A percentile compares a stretch with the other conserved stretches of the same genome.
phyloP scores from a whole-genome alignment of 2,888 invertebrate genomes.

The Tetranychus piercei region DNA sequence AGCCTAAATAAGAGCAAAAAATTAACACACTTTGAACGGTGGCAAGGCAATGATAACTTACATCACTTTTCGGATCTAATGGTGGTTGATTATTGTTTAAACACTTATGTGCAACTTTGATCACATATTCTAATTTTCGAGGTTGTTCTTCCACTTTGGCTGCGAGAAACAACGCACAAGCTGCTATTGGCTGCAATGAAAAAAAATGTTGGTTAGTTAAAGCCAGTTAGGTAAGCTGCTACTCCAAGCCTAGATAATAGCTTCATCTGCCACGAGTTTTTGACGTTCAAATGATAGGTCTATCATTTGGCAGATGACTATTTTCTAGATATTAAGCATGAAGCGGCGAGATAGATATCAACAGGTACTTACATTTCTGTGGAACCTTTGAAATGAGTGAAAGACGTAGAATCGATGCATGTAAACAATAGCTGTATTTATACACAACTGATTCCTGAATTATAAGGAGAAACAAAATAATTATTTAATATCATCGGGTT shows the following conservation, averaged over 20 bases:
- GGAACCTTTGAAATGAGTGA: slow-evolving; percentile 87
- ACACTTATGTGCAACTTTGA: slow-evolving; percentile 74
- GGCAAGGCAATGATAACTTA: slow-evolving; percentile 30
- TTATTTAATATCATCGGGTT: no score
- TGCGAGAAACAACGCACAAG: slow-evolving; percentile 83
- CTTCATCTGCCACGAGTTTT: slow-evolving; percentile 8
- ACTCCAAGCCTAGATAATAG: slow-evolving; percentile 11
- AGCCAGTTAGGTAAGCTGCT: neutral
- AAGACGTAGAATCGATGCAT: slow-evolving; percentile 99
- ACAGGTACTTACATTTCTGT: slow-evolving; percentile 47
- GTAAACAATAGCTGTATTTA: slow-evolving; percentile 95
- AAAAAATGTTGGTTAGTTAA: slow-evolving; percentile 17
- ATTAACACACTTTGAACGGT: neutral
- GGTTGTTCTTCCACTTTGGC: slow-evolving; percentile 98
- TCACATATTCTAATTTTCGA: slow-evolving; percentile 87
- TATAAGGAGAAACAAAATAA: neutral
- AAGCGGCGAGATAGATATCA: no score
- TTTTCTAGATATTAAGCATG: no score
- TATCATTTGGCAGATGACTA: no score
- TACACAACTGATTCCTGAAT: slow-evolving; percentile 67
- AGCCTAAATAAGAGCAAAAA: slow-evolving; percentile 32
- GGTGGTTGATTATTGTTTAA: slow-evolving; percentile 43
- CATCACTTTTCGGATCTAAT: slow-evolving; percentile 56
- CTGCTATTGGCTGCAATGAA: slow-evolving; percentile 52
- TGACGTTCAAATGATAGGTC: no score